Evolutionary conservation across 2,888 invertebrate species (phyloP).

Genomic region (Drosophila kambysellisi): DNA sequence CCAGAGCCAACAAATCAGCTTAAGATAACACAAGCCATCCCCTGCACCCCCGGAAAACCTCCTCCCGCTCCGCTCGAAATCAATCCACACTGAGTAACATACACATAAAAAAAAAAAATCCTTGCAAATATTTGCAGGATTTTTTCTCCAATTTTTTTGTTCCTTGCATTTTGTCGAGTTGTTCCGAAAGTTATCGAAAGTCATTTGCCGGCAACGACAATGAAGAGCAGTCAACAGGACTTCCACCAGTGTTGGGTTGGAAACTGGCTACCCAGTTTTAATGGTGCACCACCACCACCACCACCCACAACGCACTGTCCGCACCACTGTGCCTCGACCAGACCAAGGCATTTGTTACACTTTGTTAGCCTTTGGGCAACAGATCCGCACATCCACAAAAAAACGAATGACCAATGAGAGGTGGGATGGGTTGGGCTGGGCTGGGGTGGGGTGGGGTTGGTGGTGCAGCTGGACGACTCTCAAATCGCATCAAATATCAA

Average conservation of each 20-base stretch:
- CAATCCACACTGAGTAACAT: neutral
- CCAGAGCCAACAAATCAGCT: slow-evolving; percentile 73
- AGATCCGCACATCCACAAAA: slow-evolving; percentile 33
- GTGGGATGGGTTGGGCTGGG: neutral
- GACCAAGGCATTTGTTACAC: slow-evolving; percentile 76
- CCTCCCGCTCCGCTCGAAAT: neutral
- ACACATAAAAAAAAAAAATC: slow-evolving; percentile 13
- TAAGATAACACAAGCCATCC: slow-evolving; percentile 66
- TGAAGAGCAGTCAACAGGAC: slow-evolving; percentile 9
- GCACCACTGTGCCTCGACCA: slow-evolving; percentile 32
- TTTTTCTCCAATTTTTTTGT: slow-evolving; percentile 6
- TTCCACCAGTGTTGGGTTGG: slow-evolving; percentile 22
- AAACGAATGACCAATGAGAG: neutral
- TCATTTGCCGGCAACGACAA: slow-evolving; percentile 67
- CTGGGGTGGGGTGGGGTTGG: neutral
- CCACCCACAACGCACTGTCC: neutral
- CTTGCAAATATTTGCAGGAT: slow-evolving; percentile 55
- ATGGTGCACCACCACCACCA: neutral
- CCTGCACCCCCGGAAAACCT: neutral
- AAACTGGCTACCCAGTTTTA: neutral
- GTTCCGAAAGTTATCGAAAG: slow-evolving; percentile 68
- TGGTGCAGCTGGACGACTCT: slow-evolving; percentile 24
- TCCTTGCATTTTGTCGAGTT: slow-evolving; percentile 20
- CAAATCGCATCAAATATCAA: slow-evolving; percentile 81
- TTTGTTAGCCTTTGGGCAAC: slow-evolving; percentile 73